Percentiles rank a stretch among this genome's conserved stretches.
phyloP scores from a whole-genome alignment of 2,888 invertebrate species.

The Conomelus anceps region DNA sequence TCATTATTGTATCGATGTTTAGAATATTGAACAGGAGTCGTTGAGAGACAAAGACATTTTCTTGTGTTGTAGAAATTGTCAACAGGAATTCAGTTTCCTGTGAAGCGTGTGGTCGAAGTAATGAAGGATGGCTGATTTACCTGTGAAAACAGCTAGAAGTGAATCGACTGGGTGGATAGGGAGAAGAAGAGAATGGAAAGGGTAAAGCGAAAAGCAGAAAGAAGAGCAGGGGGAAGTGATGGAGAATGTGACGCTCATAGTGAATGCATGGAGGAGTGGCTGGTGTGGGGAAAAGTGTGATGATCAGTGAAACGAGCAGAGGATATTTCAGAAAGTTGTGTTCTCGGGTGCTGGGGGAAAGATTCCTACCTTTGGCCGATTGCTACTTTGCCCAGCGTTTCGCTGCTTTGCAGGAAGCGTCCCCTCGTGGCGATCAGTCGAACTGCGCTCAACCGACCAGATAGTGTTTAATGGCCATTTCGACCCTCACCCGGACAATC shows the following conservation, averaged over 20 bases:
- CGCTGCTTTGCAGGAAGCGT: neutral
- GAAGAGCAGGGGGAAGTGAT: neutral
- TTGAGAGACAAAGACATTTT: neutral
- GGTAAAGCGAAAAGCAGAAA: neutral
- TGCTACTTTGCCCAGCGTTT: neutral
- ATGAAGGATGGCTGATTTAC: neutral
- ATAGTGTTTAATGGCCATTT: slow-evolving; percentile 8
- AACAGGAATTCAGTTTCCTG: neutral
- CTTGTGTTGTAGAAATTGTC: neutral
- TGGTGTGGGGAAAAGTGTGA: neutral
- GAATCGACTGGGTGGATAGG: neutral
- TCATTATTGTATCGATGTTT: neutral
- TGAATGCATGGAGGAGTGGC: too few relatives aligned
- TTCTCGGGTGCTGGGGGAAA: neutral
- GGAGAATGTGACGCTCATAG: too few relatives aligned
- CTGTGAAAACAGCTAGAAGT: neutral
- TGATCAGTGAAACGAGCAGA: neutral
- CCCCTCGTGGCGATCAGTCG: neutral
- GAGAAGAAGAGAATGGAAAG: neutral
- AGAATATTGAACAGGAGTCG: neutral
- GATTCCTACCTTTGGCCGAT: neutral
- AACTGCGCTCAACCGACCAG: neutral
- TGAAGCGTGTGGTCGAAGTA: neutral
- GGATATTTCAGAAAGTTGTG: neutral
- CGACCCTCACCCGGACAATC: neutral